phyloP scores from a whole-genome alignment of 2,113 vertebrate genomes.

The Orthonyx spaldingii region DNA sequence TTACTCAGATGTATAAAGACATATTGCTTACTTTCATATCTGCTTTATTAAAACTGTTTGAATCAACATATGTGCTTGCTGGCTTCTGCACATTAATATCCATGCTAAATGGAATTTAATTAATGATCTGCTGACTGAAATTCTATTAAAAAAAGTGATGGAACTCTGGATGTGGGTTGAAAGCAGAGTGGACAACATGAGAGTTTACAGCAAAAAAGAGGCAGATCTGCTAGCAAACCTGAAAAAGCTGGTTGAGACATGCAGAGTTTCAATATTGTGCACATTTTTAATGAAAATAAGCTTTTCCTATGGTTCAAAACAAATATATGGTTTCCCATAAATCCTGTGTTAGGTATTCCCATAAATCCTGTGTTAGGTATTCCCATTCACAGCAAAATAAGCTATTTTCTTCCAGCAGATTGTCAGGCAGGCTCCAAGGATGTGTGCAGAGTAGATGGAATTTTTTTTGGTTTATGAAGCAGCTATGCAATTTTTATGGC shows the following conservation, averaged over 20 bases:
- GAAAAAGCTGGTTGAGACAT: background rate
- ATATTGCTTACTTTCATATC: background rate
- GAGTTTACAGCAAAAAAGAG: background rate
- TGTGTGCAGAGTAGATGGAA: accelerated
- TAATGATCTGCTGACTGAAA: background rate
- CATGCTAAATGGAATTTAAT: background rate
- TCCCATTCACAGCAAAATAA: background rate
- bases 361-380: background rate
- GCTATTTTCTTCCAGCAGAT: background rate
- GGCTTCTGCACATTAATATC: background rate
- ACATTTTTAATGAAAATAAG: background rate
- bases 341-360: background rate
- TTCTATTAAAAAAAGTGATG: background rate
- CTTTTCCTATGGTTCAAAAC: background rate
- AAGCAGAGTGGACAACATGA: background rate
- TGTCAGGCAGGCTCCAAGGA: background rate
- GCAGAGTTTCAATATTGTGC: background rate
- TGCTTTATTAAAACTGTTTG: background rate
- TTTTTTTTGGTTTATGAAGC: background rate
- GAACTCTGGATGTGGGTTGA: background rate
- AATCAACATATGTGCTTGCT: background rate
- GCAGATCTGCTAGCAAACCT: background rate
- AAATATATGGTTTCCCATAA: background rate
- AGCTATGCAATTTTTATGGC: background rate
- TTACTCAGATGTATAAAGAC: background rate